Base-by-base conservation (phyloP, 2,888 invertebrate genomes). In the Trachelus iudaicus region DNA sequence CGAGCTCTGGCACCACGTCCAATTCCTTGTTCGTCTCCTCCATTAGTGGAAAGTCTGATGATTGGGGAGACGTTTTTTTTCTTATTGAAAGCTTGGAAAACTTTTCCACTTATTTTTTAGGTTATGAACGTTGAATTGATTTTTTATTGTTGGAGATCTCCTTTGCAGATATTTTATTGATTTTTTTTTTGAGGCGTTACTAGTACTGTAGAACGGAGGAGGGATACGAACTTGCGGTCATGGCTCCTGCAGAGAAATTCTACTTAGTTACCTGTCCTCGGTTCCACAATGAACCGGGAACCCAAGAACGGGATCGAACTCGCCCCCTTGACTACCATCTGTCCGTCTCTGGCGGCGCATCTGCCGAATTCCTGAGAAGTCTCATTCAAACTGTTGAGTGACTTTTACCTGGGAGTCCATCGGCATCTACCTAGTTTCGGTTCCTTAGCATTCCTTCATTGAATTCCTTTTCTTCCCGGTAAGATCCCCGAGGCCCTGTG, bases 281-380 rank as follows among this genome's bases (percentile, higher is more conserved):
- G 73, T 40, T 75, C 79, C 40, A 80, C 79, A 80, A 79, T 77
- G 76, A 75, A 79, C 74, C 56, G 75, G 35, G 31, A 40, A 78
- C 77, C 79, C 78, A 80, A 80, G 79, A 85, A 84, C 82, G 82
- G 82, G 82, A 85, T 80, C 80, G 77, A 79, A 79, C 77, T 76
- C 81, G 74, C 40, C 40, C 40, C 40, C 40, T 40, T 69, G 79
- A 73, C 79, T 79, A 81, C 81, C 84, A 83, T 84, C 83, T 83
- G 84, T 83, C 80, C 77, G 76, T 69, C 69, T 30, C 30, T 74
- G 77, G 79, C 77, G 80, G 83, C 84, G 83, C 88, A 87, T 87
- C 88, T 87, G 87, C 85, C 81, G 83, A 80, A 86, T 88, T 88
- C 87, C 84, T 81, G 83, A 85, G 85, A 86, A 87, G 82, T 85